Conservation (phyloP, 2,888 invertebrate genomes). For the Hedychridium roseum region DNA sequence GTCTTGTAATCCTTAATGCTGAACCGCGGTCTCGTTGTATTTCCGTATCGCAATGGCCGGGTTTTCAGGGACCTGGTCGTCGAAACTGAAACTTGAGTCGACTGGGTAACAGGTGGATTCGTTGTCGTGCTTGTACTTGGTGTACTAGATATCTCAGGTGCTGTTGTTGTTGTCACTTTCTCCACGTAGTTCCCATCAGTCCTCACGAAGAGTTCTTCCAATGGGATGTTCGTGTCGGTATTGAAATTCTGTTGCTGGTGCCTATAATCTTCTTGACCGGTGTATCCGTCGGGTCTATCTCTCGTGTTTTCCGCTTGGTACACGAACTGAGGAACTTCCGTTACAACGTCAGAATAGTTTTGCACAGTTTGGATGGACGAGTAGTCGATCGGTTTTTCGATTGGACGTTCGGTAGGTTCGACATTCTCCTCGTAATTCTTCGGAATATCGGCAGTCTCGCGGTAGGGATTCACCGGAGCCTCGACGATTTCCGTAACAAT, state of each 20-base stretch:
- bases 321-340: conserved; percentile 16
- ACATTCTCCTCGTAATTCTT: conserved; percentile 22
- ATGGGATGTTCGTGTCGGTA: conserved; percentile 30
- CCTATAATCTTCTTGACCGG: conserved; percentile 17
- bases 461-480: conserved; percentile 18
- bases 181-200: conserved; percentile 43
- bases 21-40: conserved; percentile 73
- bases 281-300: conserved; percentile 13
- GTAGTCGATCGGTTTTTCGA: conserved; percentile 8
- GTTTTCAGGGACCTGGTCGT: conserved; percentile 46
- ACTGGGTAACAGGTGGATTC: conserved; percentile 22
- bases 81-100: conserved; percentile 20
- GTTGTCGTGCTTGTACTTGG: conserved; percentile 20
- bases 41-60: conserved; percentile 53
- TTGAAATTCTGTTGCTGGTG: conserved; percentile 21
- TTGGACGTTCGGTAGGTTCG: conserved; percentile 22
- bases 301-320: conserved; percentile 23
- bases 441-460: conserved; percentile 17
- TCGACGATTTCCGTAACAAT: conserved; percentile 38
- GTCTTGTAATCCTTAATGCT: conserved; percentile 81
- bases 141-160: conserved; percentile 5
- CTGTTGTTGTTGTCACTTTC: conserved; percentile 23
- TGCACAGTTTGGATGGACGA: background rate
- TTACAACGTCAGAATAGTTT: conserved; percentile 6
- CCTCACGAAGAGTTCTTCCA: conserved; percentile 49